Conservation (phyloP, 2,888 invertebrate genomes). For the Drosophila birchii region DNA sequence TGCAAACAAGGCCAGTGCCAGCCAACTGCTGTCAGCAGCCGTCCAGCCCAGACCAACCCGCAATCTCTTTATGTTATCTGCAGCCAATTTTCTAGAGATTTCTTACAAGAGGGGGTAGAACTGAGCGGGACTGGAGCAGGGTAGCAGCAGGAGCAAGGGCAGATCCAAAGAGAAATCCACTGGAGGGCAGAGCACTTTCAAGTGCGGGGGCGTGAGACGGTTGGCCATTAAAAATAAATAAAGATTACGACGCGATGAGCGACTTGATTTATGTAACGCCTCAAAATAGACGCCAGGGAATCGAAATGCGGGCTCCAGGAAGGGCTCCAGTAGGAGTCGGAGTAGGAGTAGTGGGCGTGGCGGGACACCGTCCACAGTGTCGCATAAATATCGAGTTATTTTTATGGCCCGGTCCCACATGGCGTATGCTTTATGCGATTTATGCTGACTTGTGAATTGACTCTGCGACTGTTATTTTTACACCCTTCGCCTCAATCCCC, state of each 20-base stretch:
- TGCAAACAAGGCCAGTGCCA: slow-evolving; percentile 51
- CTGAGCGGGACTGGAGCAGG: not conserved
- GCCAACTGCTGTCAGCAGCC: slow-evolving; percentile 56
- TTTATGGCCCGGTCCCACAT: slow-evolving; percentile 48
- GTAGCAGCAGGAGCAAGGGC: slow-evolving; percentile 15
- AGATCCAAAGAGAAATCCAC: not conserved
- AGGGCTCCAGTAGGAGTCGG: not conserved
- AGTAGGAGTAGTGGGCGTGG: not conserved
- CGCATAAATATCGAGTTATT: slow-evolving; percentile 64
- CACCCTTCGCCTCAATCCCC: not conserved
- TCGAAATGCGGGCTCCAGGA: slow-evolving; percentile 37
- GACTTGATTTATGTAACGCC: slow-evolving; percentile 75
- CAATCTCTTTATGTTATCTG: slow-evolving; percentile 63
- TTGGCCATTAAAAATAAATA: slow-evolving; percentile 76
- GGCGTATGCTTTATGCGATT: slow-evolving; percentile 59
- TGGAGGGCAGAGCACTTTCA: slow-evolving; percentile 15
- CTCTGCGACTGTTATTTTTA: slow-evolving; percentile 12
- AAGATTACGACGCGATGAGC: slow-evolving; percentile 72
- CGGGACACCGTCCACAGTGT: slow-evolving; percentile 18
- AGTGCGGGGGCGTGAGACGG: slow-evolving; percentile 35
- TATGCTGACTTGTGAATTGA: slow-evolving; percentile 65
- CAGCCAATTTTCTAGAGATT: slow-evolving; percentile 65
- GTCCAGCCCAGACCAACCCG: slow-evolving; percentile 29
- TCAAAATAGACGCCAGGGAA: slow-evolving; percentile 66
- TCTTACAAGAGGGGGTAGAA: slow-evolving; percentile 19